These are phyloP conservation scores for Platynereis dumerilii DNA, from an alignment of 2,888 invertebrate genomes.

Conservation along the genomic window DNA sequence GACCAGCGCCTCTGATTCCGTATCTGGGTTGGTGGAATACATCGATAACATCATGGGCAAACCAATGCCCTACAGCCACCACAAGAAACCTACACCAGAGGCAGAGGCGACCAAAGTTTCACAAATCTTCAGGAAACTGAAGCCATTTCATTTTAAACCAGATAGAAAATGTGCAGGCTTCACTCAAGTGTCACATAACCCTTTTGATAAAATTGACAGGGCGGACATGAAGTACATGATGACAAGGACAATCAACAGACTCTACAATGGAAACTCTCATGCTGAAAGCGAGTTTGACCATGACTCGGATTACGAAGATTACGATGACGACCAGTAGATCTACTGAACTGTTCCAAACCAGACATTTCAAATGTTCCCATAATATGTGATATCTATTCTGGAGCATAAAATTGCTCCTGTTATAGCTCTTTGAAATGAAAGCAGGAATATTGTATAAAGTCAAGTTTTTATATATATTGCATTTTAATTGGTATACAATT, in stretches of 20 bases:
- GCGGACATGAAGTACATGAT: neutral
- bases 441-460: no score
- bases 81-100: neutral
- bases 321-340: no score
- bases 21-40: neutral
- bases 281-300: neutral
- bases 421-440: no score
- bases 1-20: neutral
- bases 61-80: neutral
- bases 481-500: no score
- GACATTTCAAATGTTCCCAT: no score
- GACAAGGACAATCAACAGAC: neutral
- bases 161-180: slow-evolving; percentile 5
- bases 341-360: no score
- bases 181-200: neutral
- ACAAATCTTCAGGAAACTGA: neutral
- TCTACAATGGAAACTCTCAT: neutral
- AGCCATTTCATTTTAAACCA: neutral
- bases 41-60: neutral
- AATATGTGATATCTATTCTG: no score
- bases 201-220: neutral
- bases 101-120: neutral
- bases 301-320: no score
- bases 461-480: no score
- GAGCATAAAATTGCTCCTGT: no score